phyloP scores from a whole-genome alignment of 2,888 invertebrate genomes.

The Heterodera filipjevi region DNA sequence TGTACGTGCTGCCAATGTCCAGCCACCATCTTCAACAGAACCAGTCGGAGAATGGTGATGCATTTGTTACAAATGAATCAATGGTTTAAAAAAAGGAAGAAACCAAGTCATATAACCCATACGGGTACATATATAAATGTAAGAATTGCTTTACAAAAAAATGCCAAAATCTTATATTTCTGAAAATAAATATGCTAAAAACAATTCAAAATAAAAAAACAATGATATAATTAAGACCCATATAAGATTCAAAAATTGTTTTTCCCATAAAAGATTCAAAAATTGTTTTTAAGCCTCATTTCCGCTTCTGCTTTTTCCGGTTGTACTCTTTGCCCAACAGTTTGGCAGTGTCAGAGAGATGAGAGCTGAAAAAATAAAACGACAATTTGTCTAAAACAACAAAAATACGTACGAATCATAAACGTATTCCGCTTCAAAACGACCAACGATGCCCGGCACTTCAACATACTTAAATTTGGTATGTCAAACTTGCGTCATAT shows the following conservation, averaged over 20 bases:
- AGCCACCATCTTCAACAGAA: not conserved
- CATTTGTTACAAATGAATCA: not conserved
- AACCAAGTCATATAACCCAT: not conserved
- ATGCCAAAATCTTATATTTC: too few relatives aligned
- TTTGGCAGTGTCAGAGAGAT: not conserved
- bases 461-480: conserved; percentile 9
- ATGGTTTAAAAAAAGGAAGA: not conserved
- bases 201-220: too few relatives aligned
- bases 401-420: conserved; percentile 4
- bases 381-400: not conserved
- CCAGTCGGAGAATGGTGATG: too few relatives aligned
- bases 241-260: too few relatives aligned
- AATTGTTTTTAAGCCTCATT: not conserved
- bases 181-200: too few relatives aligned
- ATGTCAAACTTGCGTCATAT: too few relatives aligned
- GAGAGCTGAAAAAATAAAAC: not conserved
- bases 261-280: too few relatives aligned
- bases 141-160: too few relatives aligned
- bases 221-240: too few relatives aligned
- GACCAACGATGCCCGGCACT: not conserved
- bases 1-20: not conserved
- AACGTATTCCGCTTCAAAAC: conserved; percentile 20
- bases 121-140: too few relatives aligned
- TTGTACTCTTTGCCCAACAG: not conserved
- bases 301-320: not conserved